These are phyloP conservation scores for Akabosia matsudoensis DNA, from an alignment of 1,140 invertebrate genomes.

Conservation along the genomic window DNA sequence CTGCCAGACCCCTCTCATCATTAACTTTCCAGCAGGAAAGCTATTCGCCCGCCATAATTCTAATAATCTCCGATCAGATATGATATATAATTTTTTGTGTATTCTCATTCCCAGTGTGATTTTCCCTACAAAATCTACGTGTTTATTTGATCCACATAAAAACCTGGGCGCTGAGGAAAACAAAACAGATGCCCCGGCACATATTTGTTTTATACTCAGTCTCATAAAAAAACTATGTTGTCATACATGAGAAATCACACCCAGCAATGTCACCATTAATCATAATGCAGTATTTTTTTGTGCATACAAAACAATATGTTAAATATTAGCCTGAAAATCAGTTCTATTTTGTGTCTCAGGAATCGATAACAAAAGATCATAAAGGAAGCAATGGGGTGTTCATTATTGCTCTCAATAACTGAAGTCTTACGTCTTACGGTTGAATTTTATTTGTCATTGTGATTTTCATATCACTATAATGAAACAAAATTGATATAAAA, in stretches of 20 bases:
- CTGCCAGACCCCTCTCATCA: background rate
- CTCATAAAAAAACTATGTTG: background rate
- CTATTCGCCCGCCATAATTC: background rate
- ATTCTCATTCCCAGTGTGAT: background rate
- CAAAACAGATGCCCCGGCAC: too few species aligned
- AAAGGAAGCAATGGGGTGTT: constrained; percentile 22
- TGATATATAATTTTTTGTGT: too few species aligned
- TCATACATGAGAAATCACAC: background rate
- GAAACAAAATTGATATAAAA: too few species aligned
- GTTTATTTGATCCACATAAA: background rate
- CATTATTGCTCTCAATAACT: background rate
- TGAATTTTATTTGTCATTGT: too few species aligned
- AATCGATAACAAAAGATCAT: constrained; percentile 10
- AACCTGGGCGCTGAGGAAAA: too few species aligned
- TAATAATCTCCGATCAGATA: background rate
- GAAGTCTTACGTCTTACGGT: background rate
- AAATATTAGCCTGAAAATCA: background rate
- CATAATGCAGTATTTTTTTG: background rate
- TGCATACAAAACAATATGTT: background rate
- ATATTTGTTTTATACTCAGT: background rate
- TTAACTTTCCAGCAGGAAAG: constrained; percentile 8
- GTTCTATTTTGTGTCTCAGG: background rate
- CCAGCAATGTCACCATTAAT: background rate
- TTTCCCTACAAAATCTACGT: background rate
- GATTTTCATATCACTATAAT: too few species aligned